A percentile compares a stretch with the other conserved stretches of the same genome.
These are phyloP conservation scores for Bombus huntii DNA, from an alignment of 1,140 invertebrate genomes.

Conservation along the genomic window DNA sequence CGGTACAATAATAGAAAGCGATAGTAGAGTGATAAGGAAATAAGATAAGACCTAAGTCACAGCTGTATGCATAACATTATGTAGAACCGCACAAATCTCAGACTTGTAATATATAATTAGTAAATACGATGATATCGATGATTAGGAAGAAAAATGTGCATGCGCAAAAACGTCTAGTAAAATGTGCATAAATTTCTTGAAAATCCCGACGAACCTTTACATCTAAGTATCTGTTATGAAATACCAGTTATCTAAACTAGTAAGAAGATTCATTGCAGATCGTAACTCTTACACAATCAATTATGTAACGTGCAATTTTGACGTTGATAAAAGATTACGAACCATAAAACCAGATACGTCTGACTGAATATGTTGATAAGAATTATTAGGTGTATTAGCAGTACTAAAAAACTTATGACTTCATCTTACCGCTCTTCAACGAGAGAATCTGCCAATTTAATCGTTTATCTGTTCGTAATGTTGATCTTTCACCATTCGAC, in stretches of 20 bases:
- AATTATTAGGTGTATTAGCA: slow-evolving; percentile 1
- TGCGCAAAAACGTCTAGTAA: too few species aligned
- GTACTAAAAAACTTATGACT: too few species aligned
- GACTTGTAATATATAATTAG: too few species aligned
- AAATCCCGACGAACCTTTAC: background rate
- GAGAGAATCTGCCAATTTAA: background rate
- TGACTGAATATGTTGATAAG: background rate
- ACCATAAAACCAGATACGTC: background rate
- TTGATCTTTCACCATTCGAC: too few species aligned
- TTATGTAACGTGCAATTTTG: slow-evolving; percentile 19
- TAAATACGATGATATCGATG: too few species aligned
- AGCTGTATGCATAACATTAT: background rate
- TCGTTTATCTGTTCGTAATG: too few species aligned
- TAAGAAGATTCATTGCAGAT: background rate
- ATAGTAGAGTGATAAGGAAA: background rate
- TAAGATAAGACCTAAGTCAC: background rate
- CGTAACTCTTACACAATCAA: slow-evolving; percentile 24
- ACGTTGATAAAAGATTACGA: slow-evolving; percentile 20
- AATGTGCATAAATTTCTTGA: background rate
- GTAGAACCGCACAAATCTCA: too few species aligned
- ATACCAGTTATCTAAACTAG: slow-evolving; percentile 16
- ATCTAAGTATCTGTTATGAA: background rate
- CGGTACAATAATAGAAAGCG: background rate
- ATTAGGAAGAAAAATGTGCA: too few species aligned
- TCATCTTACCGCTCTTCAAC: too few species aligned